Evolutionary conservation across 2,113 vertebrate species (phyloP), one percentile per base, ranked within the genome.

Genomic region (Misgurnus mizolepis): DNA sequence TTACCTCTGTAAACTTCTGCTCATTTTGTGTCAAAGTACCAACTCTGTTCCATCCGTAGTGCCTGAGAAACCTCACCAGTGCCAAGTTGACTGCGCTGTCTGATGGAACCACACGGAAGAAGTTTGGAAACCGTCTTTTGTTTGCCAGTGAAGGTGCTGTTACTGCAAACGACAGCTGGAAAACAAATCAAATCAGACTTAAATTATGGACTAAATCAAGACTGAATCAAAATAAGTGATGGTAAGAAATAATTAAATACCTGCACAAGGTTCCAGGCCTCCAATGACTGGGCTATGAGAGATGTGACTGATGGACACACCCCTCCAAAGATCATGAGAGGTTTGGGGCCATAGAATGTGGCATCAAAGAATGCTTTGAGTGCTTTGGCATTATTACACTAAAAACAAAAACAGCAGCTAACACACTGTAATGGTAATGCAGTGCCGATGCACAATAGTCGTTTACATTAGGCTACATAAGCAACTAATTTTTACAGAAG

Each of bases 321-420:
- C 0, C 95, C 97, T 87, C 97, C 96, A 79, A 98, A 94, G 84
- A 98, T 86, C 94, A 98, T 94, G 85, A 95, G 87, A 82, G 92
- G 95, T 84, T 92, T 94, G 0, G 96, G 96, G 85, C 95, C 96
- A 15, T 91, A 94, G 92, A 96, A 96, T 92, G 97, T 92, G 87
- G 94, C 91, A n/a, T 98, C 95, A 3, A 97, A 98, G 90, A 98
- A 94, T 77, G 94, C 94, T 93, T 95, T 96, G 83, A 98, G 86
- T 72, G 92, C 93, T 87, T 94, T 93, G 15, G 94, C 93, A 47
- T 93, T 94, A 80, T 96, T 95, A 78, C 95, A 96, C 95, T 96
- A 74, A 17, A 18, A 43, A 65, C 73, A 40, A 79, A 83, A 69
- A 43, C 14, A 55, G 53, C 47, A 15, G 50, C 50, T 14, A 55